Conservation (phyloP, 2,888 invertebrate species). For the Pharmacophagus antenor region DNA sequence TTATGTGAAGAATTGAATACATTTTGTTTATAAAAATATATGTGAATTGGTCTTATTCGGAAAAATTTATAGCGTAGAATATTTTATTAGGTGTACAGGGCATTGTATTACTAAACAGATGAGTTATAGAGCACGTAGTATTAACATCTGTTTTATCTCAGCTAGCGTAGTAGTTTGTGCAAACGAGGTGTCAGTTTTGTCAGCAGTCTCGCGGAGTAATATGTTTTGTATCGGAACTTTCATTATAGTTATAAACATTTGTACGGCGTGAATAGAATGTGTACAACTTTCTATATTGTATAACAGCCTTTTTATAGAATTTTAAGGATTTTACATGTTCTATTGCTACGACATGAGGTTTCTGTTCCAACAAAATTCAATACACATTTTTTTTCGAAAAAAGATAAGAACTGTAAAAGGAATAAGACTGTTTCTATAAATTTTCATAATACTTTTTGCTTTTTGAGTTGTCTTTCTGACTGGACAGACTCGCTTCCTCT, state of each 20-base stretch:
- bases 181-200: slow-evolving; percentile 26
- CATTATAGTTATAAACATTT: slow-evolving; percentile 24
- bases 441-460: too few relatives aligned
- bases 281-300: slow-evolving; percentile 1
- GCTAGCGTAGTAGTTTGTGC: slow-evolving; percentile 17
- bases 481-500: too few relatives aligned
- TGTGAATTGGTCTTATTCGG: background rate
- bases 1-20: too few relatives aligned
- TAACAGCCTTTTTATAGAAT: background rate
- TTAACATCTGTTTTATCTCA: slow-evolving; percentile 27
- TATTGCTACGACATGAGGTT: background rate
- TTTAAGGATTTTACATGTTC: background rate
- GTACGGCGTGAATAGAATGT: slow-evolving; percentile 12
- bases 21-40: too few relatives aligned
- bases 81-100: background rate
- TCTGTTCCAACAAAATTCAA: background rate
- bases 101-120: slow-evolving; percentile 16
- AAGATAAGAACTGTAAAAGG: too few relatives aligned
- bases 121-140: slow-evolving; percentile 16
- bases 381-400: too few relatives aligned
- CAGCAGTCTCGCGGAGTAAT: slow-evolving; percentile 24
- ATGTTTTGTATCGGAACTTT: slow-evolving; percentile 25
- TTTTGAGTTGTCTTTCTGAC: too few relatives aligned
- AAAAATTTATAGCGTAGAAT: background rate
- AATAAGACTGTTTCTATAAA: too few relatives aligned